Base-by-base conservation (phyloP, 35 echinoderm and acorn worm species). In the Heliocidaris tuberculata region DNA sequence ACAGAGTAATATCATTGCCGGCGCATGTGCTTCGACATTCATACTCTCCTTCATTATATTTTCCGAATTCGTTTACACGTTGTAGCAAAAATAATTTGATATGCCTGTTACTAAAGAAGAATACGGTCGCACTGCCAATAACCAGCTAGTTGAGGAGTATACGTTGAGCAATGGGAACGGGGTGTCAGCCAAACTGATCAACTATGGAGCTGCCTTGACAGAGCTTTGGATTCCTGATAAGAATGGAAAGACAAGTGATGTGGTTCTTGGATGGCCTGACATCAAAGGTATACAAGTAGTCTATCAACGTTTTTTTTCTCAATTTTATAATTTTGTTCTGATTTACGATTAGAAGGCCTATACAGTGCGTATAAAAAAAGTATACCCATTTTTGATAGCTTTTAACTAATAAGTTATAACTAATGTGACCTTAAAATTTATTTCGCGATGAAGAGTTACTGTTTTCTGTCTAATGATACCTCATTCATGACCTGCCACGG, bases 81-180 rank as follows among this genome's bases (percentile, higher is more conserved):
- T 78, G 21, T 78, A 78, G 65, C 60, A 19, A 42, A 32, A 6
- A 17, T 47, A 89, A 16, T 89, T 19, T 16, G 19, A 42, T 48
- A 95, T 95, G 95, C 90, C 92, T 7, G 95, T 98, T 47, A 97
- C 95, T 32, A 48, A 94, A 42, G 32, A 92, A 94, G 71, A 95
- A n/a, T 99, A 95, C 94, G 98, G 98, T 87, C 93, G 88, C 32
- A 99, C 96, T 27, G 94, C 92, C 19, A 92, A 93, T 59, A 96
- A 95, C 12, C 86, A 95, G 5, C 85, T 54, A 31, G 94, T 99
- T 6, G 54, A 90, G 15, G 60, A 90, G 61, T 99, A 97, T 87
- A 97, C 95, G 2, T 35, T 99, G 48, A 97, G 92, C 31, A 99
- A 99, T 86, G 71, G 15, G 27, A 97, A 96, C 94, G 96, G 96